A percentile compares a stretch with the other conserved stretches of the same genome.
Conservation (phyloP, 1,140 invertebrate species). For the Drosophila kurseongensis region DNA sequence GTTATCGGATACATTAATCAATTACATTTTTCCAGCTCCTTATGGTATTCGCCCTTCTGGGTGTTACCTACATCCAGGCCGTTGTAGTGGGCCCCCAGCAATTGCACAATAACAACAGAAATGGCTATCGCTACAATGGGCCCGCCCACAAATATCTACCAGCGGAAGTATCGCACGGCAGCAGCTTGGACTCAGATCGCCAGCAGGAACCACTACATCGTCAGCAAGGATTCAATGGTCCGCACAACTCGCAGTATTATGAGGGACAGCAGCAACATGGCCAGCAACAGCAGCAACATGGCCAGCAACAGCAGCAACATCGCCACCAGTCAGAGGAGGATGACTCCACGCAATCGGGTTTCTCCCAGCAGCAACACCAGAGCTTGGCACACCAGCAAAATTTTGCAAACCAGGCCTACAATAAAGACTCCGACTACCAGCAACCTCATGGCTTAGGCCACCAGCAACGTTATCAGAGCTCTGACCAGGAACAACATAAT, state of each 20-base stretch:
- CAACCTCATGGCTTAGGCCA: neutral
- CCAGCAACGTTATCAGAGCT: slow-evolving; percentile 2
- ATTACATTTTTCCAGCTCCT: neutral
- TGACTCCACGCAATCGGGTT: slow-evolving; percentile 1
- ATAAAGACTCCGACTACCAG: neutral
- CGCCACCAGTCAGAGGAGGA: slow-evolving; percentile 2
- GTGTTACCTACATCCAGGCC: slow-evolving; percentile 20
- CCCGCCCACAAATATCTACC: slow-evolving; percentile 69
- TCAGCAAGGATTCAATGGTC: slow-evolving; percentile 31
- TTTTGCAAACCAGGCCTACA: neutral
- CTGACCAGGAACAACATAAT: neutral
- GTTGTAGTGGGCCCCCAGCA: slow-evolving; percentile 42
- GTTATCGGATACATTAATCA: no score
- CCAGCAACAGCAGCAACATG: slow-evolving; percentile 14
- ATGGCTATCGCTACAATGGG: slow-evolving; percentile 70
- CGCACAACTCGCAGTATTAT: slow-evolving; percentile 50
- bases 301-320: slow-evolving; percentile 18
- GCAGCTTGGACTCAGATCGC: slow-evolving; percentile 14
- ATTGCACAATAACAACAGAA: slow-evolving; percentile 28
- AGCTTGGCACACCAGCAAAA: neutral
- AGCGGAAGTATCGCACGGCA: slow-evolving; percentile 24
- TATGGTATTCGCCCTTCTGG: slow-evolving; percentile 8
- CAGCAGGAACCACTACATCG: slow-evolving; percentile 8
- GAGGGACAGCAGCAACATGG: slow-evolving; percentile 5
- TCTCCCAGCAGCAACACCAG: slow-evolving; percentile 3